phyloP scores from a whole-genome alignment of 1,140 invertebrate species.

The Phenacoccus solenopsis region DNA sequence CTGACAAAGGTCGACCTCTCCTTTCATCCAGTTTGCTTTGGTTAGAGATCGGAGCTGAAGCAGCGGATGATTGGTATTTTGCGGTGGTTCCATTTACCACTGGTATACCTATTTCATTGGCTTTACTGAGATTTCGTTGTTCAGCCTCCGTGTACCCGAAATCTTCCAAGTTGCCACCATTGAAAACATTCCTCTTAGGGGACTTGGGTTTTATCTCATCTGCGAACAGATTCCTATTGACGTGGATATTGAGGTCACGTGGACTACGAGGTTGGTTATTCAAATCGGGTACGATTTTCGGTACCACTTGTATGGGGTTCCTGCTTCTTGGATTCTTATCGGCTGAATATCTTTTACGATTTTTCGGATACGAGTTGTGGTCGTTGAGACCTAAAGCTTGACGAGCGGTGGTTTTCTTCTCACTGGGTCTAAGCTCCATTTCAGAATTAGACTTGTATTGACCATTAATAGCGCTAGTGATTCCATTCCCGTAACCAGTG shows the following conservation, averaged over 20 bases:
- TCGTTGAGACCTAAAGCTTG: not conserved
- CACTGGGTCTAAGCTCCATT: not conserved
- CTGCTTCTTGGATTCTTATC: conserved; percentile 7
- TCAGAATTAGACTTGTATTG: not conserved
- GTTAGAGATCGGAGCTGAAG: conserved; percentile 8
- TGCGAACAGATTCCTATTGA: not conserved
- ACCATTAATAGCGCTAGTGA: conserved; percentile 29
- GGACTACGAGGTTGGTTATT: too few relatives aligned
- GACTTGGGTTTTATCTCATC: not conserved
- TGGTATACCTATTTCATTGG: conserved; percentile 29
- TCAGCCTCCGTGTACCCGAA: not conserved
- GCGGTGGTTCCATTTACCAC: conserved; percentile 23
- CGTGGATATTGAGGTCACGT: not conserved
- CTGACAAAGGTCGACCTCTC: not conserved
- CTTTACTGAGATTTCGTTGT: conserved; percentile 30
- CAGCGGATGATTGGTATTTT: not conserved
- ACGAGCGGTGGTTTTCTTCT: not conserved
- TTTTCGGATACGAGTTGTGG: not conserved
- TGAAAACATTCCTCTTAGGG: not conserved
- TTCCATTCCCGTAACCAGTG: conserved; percentile 32
- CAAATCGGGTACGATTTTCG: too few relatives aligned
- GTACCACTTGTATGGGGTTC: not conserved
- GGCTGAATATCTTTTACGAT: not conserved
- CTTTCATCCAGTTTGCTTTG: not conserved
- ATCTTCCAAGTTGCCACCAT: not conserved